phyloP scores from a whole-genome alignment of 2,888 invertebrate genomes.

The Athalia circularis region DNA sequence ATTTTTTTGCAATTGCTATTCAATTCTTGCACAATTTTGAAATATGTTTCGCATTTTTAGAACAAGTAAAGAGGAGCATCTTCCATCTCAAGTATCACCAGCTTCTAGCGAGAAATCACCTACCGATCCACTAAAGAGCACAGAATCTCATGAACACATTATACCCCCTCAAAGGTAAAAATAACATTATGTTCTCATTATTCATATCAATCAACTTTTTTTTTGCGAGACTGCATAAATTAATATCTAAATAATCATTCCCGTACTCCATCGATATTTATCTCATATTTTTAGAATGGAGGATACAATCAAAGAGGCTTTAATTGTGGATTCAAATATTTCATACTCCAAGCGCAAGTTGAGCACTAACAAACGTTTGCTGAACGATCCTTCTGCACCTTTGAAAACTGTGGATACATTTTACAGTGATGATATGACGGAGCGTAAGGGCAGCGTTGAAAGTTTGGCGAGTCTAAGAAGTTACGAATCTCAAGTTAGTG shows the following conservation, averaged over 20 bases:
- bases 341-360: conserved; percentile 70
- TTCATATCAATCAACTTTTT: background rate
- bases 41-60: conserved; percentile 34
- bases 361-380: conserved; percentile 67
- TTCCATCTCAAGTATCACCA: background rate
- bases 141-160: conserved; percentile 56
- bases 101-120: conserved; percentile 17
- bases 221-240: background rate
- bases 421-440: conserved; percentile 65
- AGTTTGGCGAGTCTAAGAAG: conserved; percentile 75
- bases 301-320: conserved; percentile 63
- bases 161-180: conserved; percentile 36
- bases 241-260: background rate
- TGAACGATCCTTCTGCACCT: conserved; percentile 69
- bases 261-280: background rate
- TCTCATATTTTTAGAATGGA: conserved; percentile 65
- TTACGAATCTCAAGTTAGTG: conserved; percentile 74
- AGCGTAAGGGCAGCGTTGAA: conserved; percentile 77
- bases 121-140: conserved; percentile 52
- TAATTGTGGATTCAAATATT: conserved; percentile 66
- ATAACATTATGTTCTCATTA: background rate
- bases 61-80: conserved; percentile 51
- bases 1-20: background rate
- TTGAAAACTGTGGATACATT: conserved; percentile 63
- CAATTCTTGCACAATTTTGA: background rate